Percentiles rank a stretch among this genome's conserved stretches.
Evolutionary conservation across 2,888 invertebrate species (phyloP).

Genomic region (Disparrhopalites patrizii): DNA sequence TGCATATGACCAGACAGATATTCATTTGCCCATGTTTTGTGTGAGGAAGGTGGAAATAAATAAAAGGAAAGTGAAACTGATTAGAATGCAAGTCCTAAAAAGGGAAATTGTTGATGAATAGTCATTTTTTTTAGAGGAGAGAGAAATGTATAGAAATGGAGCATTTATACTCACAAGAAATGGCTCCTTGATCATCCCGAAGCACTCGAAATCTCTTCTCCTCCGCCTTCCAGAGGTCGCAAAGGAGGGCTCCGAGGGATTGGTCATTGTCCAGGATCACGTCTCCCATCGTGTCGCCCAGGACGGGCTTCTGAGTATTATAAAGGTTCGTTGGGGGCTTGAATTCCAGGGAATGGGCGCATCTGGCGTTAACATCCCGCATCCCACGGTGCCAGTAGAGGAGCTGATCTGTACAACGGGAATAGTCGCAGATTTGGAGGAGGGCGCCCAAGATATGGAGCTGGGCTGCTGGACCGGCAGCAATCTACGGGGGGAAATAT

Average conservation of each 20-base stretch:
- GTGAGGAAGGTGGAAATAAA: neutral
- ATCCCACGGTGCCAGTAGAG: slow-evolving; percentile 37
- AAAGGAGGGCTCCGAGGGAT: slow-evolving; percentile 37
- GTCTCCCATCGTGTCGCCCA: slow-evolving; percentile 33
- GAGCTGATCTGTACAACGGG: slow-evolving; percentile 42
- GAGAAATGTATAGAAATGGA: neutral
- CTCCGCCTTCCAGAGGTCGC: slow-evolving; percentile 44
- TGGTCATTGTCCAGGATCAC: slow-evolving; percentile 25
- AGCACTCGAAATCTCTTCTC: slow-evolving; percentile 37
- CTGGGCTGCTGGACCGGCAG: slow-evolving; percentile 33
- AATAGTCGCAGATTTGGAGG: slow-evolving; percentile 42
- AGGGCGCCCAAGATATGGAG: slow-evolving; percentile 36
- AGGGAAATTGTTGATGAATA: too few relatives aligned
- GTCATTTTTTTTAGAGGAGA: too few relatives aligned
- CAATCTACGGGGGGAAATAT: slow-evolving; percentile 28
- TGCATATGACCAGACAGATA: neutral
- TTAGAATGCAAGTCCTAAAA: neutral
- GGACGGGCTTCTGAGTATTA: neutral
- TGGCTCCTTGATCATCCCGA: slow-evolving; percentile 40
- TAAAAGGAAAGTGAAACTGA: neutral
- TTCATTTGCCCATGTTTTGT: neutral
- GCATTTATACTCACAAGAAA: slow-evolving; percentile 38
- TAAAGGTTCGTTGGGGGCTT: neutral
- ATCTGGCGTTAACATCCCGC: slow-evolving; percentile 11
- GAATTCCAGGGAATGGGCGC: slow-evolving; percentile 28